Conservation (phyloP, 1,140 invertebrate genomes). For the Andricus grossulariae region DNA sequence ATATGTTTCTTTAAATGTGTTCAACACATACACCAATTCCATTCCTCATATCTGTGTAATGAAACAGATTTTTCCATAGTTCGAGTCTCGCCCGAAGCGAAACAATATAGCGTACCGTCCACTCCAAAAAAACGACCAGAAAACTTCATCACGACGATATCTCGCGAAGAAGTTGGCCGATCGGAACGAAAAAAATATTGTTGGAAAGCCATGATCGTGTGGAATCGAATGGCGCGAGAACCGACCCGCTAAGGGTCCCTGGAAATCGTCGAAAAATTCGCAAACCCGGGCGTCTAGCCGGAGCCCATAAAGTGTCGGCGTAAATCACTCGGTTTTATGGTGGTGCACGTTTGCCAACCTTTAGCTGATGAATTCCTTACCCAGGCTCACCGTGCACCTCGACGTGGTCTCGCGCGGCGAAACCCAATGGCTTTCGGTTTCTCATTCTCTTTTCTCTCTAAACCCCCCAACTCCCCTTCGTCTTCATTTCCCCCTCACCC, state of each 20-base stretch:
- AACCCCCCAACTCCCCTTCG: not conserved
- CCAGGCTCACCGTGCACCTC: slow-evolving; percentile 56
- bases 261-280: slow-evolving; percentile 75
- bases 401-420: slow-evolving; percentile 52
- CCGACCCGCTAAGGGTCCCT: slow-evolving; percentile 46
- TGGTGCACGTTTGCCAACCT: slow-evolving; percentile 74
- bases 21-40: not conserved
- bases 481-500: not conserved
- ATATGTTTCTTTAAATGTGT: not conserved
- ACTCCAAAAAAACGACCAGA: not conserved
- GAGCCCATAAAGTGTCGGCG: slow-evolving; percentile 74
- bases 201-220: slow-evolving; percentile 18
- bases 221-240: slow-evolving; percentile 51
- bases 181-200: slow-evolving; percentile 21
- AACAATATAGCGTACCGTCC: slow-evolving; percentile 34
- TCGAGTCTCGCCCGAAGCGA: slow-evolving; percentile 45
- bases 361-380: slow-evolving; percentile 75
- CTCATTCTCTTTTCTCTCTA: not conserved
- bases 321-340: slow-evolving; percentile 76
- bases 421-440: slow-evolving; percentile 28
- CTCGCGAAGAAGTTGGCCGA: slow-evolving; percentile 5
- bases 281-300: slow-evolving; percentile 69
- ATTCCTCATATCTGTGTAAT: slow-evolving; percentile 47
- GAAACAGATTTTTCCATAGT: slow-evolving; percentile 60
- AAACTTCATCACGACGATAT: slow-evolving; percentile 6